A percentile compares a stretch with the other conserved stretches of the same genome.
Evolutionary conservation across 2,888 invertebrate genomes (phyloP).

Genomic region (Pedicia rivosa): DNA sequence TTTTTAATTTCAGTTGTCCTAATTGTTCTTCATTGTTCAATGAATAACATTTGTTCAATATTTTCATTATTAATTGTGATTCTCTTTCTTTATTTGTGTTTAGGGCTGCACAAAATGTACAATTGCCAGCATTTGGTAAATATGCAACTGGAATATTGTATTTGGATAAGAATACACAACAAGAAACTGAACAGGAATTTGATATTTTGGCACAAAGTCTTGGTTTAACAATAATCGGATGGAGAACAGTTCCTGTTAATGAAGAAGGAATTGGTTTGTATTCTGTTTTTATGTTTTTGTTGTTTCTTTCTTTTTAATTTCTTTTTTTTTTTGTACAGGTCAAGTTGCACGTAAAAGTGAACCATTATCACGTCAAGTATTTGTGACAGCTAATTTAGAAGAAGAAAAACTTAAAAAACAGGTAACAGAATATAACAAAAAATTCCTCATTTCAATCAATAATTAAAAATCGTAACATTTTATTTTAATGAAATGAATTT

Average conservation of each 20-base stretch:
- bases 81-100: slow-evolving; percentile 32
- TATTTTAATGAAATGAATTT: too few species aligned
- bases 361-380: slow-evolving; percentile 93
- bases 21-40: too few species aligned
- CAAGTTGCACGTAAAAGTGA: slow-evolving; percentile 87
- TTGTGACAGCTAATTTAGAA: slow-evolving; percentile 40
- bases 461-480: too few species aligned
- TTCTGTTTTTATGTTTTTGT: too few species aligned
- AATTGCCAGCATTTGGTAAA: slow-evolving; percentile 69
- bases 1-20: too few species aligned
- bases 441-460: too few species aligned
- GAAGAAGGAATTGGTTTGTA: slow-evolving; percentile 71
- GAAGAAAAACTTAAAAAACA: slow-evolving; percentile 34
- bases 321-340: too few species aligned
- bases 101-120: slow-evolving; percentile 66
- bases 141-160: slow-evolving; percentile 97
- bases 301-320: too few species aligned
- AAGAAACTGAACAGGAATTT: slow-evolving; percentile 68
- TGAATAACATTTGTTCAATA: too few species aligned
- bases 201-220: slow-evolving; percentile 63
- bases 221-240: slow-evolving; percentile 70
- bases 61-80: too few species aligned
- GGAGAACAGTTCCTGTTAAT: slow-evolving; percentile 89
- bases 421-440: too few species aligned
- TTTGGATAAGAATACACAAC: slow-evolving; percentile 68